Base-by-base conservation (phyloP, 2,797 vertebrate species). In the Notolabrus celidotus region DNA sequence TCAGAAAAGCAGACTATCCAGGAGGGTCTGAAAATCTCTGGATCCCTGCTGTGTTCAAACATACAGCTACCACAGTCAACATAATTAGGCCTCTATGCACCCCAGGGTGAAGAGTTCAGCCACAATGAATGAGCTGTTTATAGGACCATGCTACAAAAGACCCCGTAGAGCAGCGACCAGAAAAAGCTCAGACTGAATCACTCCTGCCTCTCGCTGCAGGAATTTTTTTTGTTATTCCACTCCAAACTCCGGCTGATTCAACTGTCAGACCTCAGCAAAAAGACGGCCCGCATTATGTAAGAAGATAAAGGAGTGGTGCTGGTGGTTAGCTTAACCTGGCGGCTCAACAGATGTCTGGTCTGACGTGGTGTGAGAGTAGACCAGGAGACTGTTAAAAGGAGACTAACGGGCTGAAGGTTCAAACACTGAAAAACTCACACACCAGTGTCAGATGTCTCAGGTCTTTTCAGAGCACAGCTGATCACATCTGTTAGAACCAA, bases 41-140 rank as follows among this genome's bases (percentile, higher is more conserved):
- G 67, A 74, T 4, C 56, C 73, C 52, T 23, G 67, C 67, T 46
- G 80, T 41, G 50, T 74, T 72, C 47, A 71, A 58, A 70, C 39
- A 71, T 29, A 79, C 27, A 66, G 59, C 52, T 65, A 59, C 51
- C 59, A 79, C 59, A 71, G 61, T 38, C 72, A 75, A 65, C 79
- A 85, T 82, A 67, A 80, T 83, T 75, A 83, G 43, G 57, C 59
- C 61, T 71, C 59, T 70, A 56, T 58, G 63, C 54, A 80, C 55
- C 69, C 49, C 20, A 59, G 83, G 81, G 84, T 92, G 86, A 89
- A 83, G 70, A 88, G 88, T 87, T 93, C 89, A 89, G 25, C 47
- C 60, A 80, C 86, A 86, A 87, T 77, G 82, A 86, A 80, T 20
- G 39, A 63, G 66, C 62, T 68, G 47, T 87, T 83, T 74, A 81